A percentile compares a stretch with the other conserved stretches of the same genome.
These are phyloP conservation scores for Limanda limanda DNA, from an alignment of 2,113 vertebrate genomes.

Conservation along the genomic window DNA sequence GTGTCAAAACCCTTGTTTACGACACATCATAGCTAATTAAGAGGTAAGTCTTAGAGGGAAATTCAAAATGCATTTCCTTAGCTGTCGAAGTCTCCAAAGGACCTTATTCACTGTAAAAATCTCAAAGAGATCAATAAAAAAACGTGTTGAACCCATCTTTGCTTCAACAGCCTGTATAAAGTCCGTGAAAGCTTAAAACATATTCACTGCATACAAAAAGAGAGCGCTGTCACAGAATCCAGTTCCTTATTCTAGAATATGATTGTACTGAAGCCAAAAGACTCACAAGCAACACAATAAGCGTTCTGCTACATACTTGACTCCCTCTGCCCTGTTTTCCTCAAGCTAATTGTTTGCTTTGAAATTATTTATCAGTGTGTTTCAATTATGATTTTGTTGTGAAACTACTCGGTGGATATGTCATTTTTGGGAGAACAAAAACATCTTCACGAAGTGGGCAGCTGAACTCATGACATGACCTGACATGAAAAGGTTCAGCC, in stretches of 20 bases:
- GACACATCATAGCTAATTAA: too few relatives aligned
- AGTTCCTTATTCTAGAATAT: not conserved
- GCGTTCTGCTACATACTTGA: not conserved
- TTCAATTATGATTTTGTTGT: not conserved
- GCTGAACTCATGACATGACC: not conserved
- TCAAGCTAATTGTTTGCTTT: not conserved
- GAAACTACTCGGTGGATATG: not conserved
- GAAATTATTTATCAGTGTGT: constrained; percentile 1
- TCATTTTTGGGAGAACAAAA: not conserved
- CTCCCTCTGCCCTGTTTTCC: too few relatives aligned
- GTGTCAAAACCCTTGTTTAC: too few relatives aligned
- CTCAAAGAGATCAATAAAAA: not conserved
- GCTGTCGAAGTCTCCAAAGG: too few relatives aligned
- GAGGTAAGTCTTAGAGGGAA: too few relatives aligned
- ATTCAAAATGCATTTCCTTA: too few relatives aligned
- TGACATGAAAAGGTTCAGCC: constrained; percentile 24
- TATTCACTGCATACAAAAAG: too few relatives aligned
- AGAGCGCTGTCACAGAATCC: not conserved
- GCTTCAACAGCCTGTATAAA: not conserved
- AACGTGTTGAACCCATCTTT: not conserved
- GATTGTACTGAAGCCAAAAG: not conserved
- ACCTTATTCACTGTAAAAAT: not conserved
- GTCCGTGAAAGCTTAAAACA: too few relatives aligned
- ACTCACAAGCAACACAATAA: not conserved
- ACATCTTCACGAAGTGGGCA: not conserved